Evolutionary conservation across 2,797 vertebrate species (phyloP).

Genomic region (Anabas testudineus): DNA sequence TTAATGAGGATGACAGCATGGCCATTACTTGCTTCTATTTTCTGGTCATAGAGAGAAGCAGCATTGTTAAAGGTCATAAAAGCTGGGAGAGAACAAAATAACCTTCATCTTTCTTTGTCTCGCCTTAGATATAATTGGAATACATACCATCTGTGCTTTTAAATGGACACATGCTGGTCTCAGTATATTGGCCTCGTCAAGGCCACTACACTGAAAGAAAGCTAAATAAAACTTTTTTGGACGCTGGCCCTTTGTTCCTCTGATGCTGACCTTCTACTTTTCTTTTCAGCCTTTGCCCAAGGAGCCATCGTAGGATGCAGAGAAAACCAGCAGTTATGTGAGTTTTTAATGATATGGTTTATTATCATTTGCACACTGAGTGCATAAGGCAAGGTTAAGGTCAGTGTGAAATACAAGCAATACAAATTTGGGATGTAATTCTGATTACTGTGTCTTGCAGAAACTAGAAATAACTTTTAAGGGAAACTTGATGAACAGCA

Average conservation of each 20-base stretch:
- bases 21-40: slow-evolving; percentile 61
- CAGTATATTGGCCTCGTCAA: slow-evolving; percentile 13
- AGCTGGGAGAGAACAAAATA: slow-evolving; percentile 61
- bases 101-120: slow-evolving; percentile 63
- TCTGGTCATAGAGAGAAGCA: slow-evolving; percentile 46
- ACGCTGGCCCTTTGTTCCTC: slow-evolving; percentile 37
- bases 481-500: slow-evolving; percentile 12
- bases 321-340: slow-evolving; percentile 70
- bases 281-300: slow-evolving; percentile 86
- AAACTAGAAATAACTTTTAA: slow-evolving; percentile 25
- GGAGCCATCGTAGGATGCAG: slow-evolving; percentile 85
- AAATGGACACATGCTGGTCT: slow-evolving; percentile 69
- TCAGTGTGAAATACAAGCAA: slow-evolving; percentile 13
- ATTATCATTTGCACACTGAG: slow-evolving; percentile 26
- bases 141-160: slow-evolving; percentile 69
- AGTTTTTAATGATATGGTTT: slow-evolving; percentile 43
- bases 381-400: background rate
- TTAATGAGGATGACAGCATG: slow-evolving; percentile 60
- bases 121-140: slow-evolving; percentile 65
- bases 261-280: slow-evolving; percentile 63
- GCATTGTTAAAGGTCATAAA: slow-evolving; percentile 63
- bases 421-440: background rate
- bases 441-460: slow-evolving; percentile 8
- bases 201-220: slow-evolving; percentile 36
- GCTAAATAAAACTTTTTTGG: slow-evolving; percentile 38